These are phyloP conservation scores for Apotomis betuletana DNA, from an alignment of 2,888 invertebrate species.

Conservation along the genomic window DNA sequence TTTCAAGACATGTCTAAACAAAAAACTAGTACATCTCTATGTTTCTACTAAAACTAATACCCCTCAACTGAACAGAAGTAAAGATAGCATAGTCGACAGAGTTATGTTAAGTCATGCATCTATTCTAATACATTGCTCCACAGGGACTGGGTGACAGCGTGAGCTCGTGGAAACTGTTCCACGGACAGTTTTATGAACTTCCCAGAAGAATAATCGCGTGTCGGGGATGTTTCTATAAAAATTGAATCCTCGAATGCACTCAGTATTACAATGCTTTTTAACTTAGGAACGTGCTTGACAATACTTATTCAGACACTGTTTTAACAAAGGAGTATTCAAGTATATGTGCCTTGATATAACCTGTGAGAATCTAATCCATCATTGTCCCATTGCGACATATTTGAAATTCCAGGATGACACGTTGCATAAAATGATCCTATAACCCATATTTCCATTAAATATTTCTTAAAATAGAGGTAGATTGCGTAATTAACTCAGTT, in stretches of 20 bases:
- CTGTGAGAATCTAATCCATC: no score
- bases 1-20: no score
- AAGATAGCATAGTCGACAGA: constrained; percentile 10
- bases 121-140: constrained; percentile 18
- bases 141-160: constrained; percentile 20
- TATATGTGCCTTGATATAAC: neutral
- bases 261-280: constrained; percentile 13
- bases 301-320: neutral
- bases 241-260: constrained; percentile 17
- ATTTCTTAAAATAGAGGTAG: neutral
- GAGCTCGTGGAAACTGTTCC: constrained; percentile 22
- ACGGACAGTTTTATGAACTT: constrained; percentile 43
- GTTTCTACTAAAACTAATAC: neutral
- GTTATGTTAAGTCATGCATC: constrained; percentile 25
- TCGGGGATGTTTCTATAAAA: constrained; percentile 30
- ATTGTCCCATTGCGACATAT: no score
- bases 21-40: no score
- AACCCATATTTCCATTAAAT: neutral
- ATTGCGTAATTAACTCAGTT: neutral
- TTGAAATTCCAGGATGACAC: no score
- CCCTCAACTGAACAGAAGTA: constrained; percentile 1
- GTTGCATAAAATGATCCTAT: neutral
- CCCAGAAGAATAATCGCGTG: constrained; percentile 28
- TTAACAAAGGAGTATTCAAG: neutral
- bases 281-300: constrained; percentile 12